Evolutionary conservation across 1,140 invertebrate genomes (phyloP), one percentile per base, ranked within the genome.

Genomic region (Orius insidiosus): DNA sequence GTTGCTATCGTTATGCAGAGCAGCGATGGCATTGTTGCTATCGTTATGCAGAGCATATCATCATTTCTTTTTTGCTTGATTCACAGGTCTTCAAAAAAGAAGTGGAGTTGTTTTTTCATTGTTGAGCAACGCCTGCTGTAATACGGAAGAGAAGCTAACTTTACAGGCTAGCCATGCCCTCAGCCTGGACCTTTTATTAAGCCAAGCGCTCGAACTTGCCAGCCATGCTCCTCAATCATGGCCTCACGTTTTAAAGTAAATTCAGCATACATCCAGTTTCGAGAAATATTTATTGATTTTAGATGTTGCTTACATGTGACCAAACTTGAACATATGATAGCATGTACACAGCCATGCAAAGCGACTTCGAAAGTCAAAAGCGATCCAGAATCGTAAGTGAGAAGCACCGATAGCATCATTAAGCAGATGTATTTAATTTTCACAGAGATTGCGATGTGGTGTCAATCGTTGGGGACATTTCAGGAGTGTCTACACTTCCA

Each of bases 221-320:
- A 88, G 85, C 49, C 87, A 92, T 57, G 83, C 85, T 18, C 72
- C 80, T 33, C 84, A 90, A 49, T 93, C 87, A 57, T 95, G 90
- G 90, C 78, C 80, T 31, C 86, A 92, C 60, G 83, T 95, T 47
- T 90, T 95, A 59, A 78, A 79, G 61, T 89, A 76, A 59, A 56
- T 50, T n/a, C 9, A n/a, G n/a, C 18, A 15, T 24, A n/a, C n/a
- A n/a, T n/a, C n/a, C n/a, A n/a, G n/a, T n/a, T n/a, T n/a, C n/a
- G n/a, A n/a, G n/a, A n/a, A n/a, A 15, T 41, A 14, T 41, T 16
- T 5, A 14, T 10, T 6, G 9, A 9, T 45, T 50, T 35, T 45
- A 70, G 75, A 39, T 77, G 75, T 6, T 90, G 85, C 57, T 71
- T 87, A n/a, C 87, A 89, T 58, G 83, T 92, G 18, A 78, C 82